Conservation (phyloP, 2,113 vertebrate genomes). For the Pseudorectes ferrugineus region DNA sequence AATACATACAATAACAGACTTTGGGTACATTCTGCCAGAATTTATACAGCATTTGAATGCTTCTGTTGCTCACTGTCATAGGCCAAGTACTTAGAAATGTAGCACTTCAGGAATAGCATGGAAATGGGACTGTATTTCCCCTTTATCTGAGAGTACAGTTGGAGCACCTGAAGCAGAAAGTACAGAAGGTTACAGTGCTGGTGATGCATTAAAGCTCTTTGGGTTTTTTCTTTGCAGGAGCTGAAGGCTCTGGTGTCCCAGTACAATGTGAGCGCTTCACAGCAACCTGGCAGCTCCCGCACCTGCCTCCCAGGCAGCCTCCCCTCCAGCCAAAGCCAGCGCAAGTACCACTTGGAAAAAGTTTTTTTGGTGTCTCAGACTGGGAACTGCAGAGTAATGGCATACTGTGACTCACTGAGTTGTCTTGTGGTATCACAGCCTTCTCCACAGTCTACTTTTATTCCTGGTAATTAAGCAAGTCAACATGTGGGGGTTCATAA, state of each 20-base stretch:
- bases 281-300: conserved; percentile 41
- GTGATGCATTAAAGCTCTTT: background rate
- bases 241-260: conserved; percentile 79
- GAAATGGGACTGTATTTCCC: background rate
- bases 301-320: background rate
- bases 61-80: background rate
- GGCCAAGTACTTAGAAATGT: background rate
- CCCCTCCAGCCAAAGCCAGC: conserved; percentile 68
- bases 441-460: conserved; percentile 84
- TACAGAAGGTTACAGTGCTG: background rate
- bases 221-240: conserved; percentile 73
- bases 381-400: conserved; percentile 87
- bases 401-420: conserved; percentile 81
- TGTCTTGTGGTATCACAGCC: conserved; percentile 91
- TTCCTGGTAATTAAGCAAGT: conserved; percentile 81
- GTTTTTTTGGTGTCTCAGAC: conserved; percentile 82
- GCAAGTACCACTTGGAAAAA: conserved; percentile 83
- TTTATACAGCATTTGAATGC: background rate
- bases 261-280: conserved; percentile 27
- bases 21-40: background rate
- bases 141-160: background rate
- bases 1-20: background rate
- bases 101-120: background rate
- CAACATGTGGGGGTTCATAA: background rate
- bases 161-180: background rate